Evolutionary conservation across 2,797 vertebrate species (phyloP).

Genomic region (Harpagifer antarcticus): DNA sequence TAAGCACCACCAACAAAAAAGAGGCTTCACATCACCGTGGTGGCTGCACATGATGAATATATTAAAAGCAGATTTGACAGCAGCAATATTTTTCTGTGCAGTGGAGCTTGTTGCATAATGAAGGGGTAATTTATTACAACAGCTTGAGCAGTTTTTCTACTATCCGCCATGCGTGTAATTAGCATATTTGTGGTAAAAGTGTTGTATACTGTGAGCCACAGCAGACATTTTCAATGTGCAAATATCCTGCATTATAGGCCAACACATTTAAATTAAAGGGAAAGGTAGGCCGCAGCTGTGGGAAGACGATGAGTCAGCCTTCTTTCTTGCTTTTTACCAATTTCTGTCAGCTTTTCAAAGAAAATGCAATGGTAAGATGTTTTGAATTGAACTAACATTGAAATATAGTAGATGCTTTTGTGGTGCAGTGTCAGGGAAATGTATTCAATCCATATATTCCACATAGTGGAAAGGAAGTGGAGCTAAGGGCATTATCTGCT

Average conservation of each 20-base stretch:
- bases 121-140: slow-evolving; percentile 48
- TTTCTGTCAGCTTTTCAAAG: slow-evolving; percentile 2
- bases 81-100: slow-evolving; percentile 39
- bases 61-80: slow-evolving; percentile 46
- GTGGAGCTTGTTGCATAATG: slow-evolving; percentile 26
- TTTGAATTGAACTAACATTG: slow-evolving; percentile 20
- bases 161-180: slow-evolving; percentile 15
- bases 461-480: slow-evolving; percentile 1
- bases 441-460: slow-evolving; percentile 21
- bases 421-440: slow-evolving; percentile 5
- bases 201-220: background rate
- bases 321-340: background rate
- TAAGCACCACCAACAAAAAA: slow-evolving; percentile 14
- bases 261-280: background rate
- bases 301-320: background rate
- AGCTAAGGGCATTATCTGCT: slow-evolving; percentile 38
- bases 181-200: slow-evolving; percentile 5
- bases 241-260: background rate
- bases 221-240: background rate
- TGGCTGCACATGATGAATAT: slow-evolving; percentile 46
- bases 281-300: background rate
- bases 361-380: background rate
- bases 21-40: background rate
- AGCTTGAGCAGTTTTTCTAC: slow-evolving; percentile 29
- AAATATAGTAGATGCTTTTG: slow-evolving; percentile 9